Evolutionary conservation across 2,113 vertebrate species (phyloP).

Genomic region (Paramisgurnus dabryanus): DNA sequence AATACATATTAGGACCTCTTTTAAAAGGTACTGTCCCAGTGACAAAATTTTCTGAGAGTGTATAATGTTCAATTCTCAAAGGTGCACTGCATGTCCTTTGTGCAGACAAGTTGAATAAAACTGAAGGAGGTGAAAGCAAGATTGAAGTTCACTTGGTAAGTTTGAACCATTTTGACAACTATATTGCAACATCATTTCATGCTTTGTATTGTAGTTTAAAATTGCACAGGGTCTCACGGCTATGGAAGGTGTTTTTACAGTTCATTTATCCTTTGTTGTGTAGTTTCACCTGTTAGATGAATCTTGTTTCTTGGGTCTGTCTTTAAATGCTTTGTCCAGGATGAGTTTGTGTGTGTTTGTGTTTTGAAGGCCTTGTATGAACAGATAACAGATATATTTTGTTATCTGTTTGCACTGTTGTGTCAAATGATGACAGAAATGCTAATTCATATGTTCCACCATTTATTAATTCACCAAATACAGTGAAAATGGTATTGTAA

Average conservation of each 20-base stretch:
- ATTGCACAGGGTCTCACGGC: no score
- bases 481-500: slow-evolving; percentile 96
- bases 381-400: not conserved
- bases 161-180: not conserved
- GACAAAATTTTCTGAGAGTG: no score
- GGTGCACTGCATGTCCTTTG: not conserved
- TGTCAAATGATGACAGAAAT: slow-evolving; percentile 56
- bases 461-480: slow-evolving; percentile 96
- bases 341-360: not conserved
- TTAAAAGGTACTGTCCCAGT: no score
- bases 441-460: slow-evolving; percentile 75
- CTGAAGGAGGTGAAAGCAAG: not conserved
- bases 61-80: not conserved
- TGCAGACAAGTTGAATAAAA: no score
- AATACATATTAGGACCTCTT: no score
- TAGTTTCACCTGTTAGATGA: not conserved
- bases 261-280: not conserved
- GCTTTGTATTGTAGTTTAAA: no score
- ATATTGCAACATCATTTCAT: not conserved
- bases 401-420: not conserved
- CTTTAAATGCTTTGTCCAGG: not conserved
- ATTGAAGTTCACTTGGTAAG: not conserved
- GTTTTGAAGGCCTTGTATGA: no score
- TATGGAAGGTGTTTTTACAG: no score
- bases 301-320: not conserved